Evolutionary conservation across 2,797 vertebrate genomes (phyloP), one percentile per base, ranked within the genome.

Genomic region (Argyrosomus regius): DNA sequence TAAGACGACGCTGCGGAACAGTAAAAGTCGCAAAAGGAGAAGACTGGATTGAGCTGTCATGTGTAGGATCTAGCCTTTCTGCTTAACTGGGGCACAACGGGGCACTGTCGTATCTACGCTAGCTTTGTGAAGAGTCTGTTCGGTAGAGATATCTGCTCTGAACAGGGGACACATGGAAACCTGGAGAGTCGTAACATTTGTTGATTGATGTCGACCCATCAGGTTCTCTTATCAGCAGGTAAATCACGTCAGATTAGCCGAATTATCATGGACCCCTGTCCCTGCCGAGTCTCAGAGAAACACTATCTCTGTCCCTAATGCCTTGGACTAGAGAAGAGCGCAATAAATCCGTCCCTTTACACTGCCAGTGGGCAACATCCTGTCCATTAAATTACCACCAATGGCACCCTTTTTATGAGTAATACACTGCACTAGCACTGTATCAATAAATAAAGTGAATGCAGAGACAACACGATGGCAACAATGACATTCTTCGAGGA

Each of bases 371-470:
- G 84, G 75, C 53, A 79, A 85, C 63, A 59, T 24, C 71, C 65
- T 75, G 72, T 84, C 87, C 85, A 87, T 88, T 89, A 85, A 87
- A 84, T 84, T 78, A 89, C 79, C 71, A 56, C 65, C 82, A 70
- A 75, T 17, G 78, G 73, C 62, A 43, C 73, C 64, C 71, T 85
- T 85, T 83, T 85, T 83, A 91, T 87, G 88, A 91, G 77, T 77
- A 74, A 88, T 79, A 78, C 5, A 22, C 86, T 84, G 57, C 64
- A 6, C 77, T 67, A 68, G 60, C 62, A 53, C 54, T 24, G 31
- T 60, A 68, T 83, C 80, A 85, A 90, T 91, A 91, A 88, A 91
- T 90, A 88, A 88, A 80, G 69, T 24, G 60, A 74, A 89, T 41
- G 72, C 75, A 67, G 79, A 52, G 50, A 79, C 72, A 73, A 82